Conservation (phyloP, 2,888 invertebrate species). For the Xylota segnis region DNA sequence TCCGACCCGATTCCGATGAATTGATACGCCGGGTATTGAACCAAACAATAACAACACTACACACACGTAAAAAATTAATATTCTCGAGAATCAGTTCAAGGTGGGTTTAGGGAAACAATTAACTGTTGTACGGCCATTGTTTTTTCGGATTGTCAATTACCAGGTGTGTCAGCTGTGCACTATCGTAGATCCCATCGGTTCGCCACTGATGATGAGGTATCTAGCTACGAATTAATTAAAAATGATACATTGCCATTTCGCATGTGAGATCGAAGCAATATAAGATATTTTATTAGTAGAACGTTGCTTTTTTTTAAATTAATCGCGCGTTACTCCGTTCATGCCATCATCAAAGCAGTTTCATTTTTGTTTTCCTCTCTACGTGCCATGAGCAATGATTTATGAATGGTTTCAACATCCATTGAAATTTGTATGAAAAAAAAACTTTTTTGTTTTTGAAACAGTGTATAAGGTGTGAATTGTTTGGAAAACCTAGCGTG, state of each 20-base stretch:
- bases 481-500: slow-evolving; percentile 8
- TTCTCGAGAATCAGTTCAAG: slow-evolving; percentile 48
- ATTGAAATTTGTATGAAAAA: slow-evolving; percentile 20
- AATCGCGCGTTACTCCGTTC: slow-evolving; percentile 43
- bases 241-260: slow-evolving; percentile 59
- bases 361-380: not conserved
- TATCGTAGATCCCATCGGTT: slow-evolving; percentile 24
- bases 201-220: slow-evolving; percentile 29
- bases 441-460: slow-evolving; percentile 20
- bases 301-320: slow-evolving; percentile 44
- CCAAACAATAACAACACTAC: slow-evolving; percentile 56
- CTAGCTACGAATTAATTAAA: slow-evolving; percentile 44
- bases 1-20: slow-evolving; percentile 28
- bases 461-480: slow-evolving; percentile 2
- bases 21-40: slow-evolving; percentile 64
- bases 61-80: slow-evolving; percentile 29
- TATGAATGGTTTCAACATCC: slow-evolving; percentile 44
- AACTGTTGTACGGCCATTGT: slow-evolving; percentile 25
- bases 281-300: slow-evolving; percentile 40
- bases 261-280: slow-evolving; percentile 56
- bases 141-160: slow-evolving; percentile 47
- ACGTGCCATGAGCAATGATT: slow-evolving; percentile 37
- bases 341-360: slow-evolving; percentile 24
- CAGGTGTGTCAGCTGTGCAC: slow-evolving; percentile 28
- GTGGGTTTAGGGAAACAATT: slow-evolving; percentile 39